Base-by-base conservation (phyloP, 2,888 invertebrate species). In the Pterostichus madidus region DNA sequence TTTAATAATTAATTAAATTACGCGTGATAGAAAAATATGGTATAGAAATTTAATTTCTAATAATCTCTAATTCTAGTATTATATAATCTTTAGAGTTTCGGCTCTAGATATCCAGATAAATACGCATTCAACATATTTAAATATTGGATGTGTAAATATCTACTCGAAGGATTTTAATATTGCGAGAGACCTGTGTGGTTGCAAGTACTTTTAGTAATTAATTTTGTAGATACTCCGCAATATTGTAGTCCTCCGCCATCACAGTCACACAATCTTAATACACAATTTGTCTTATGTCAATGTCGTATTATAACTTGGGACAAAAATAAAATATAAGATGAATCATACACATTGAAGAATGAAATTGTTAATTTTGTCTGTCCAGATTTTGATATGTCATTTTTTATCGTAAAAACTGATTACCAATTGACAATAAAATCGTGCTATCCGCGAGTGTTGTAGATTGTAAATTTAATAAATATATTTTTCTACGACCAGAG, bases 11-110 rank as follows among this genome's bases (percentile, higher is more conserved):
- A 59, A 15, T 24, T 17, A 71, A 71, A 71, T 44, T 17, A 71
- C 10, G 15, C 8, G 24, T 71, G 68, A 71, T 71, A 71, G 68
- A 71, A 71, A 71, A 71, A 71, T 71, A 71, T 71, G 68, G 44
- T 71, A 64, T 64, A 64, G 64, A n/a, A 49, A 49, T 49, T 49
- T 49, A 49, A 64, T 71, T 64, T 71, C 44, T 71, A 71, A 71
- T 71, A 71, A 44, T 71, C 44, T 71, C 68, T 71, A 56, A 17
- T 56, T 49, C 49, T 49, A 64, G 13, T 64, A 13, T 35, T 32
- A 39, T 39, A 44, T 39, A 71, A 71, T 71, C 68, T 71, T 39
- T 17, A 64, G 24, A 64, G 64, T 64, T 49, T 64, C 64, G 64
- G 64, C 35, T 56, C 64, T 64, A 64, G 2, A 39, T 39, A 39